phyloP scores from a whole-genome alignment of 2,888 invertebrate genomes.

The Scaptomyza tumidula region DNA sequence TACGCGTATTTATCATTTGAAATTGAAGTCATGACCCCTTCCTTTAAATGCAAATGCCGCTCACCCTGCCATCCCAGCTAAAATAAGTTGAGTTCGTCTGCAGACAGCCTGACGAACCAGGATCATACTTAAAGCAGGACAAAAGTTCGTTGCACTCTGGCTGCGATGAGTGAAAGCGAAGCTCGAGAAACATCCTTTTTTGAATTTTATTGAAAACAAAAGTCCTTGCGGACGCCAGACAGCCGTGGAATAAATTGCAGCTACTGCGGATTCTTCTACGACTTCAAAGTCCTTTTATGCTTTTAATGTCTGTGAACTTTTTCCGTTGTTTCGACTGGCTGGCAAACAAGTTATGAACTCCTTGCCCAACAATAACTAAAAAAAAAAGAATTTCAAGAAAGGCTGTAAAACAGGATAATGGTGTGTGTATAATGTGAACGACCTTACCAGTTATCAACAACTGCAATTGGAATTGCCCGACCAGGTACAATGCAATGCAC shows the following conservation, averaged over 20 bases:
- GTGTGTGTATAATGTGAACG: constrained; percentile 64
- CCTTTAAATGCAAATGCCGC: constrained; percentile 41
- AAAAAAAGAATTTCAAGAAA: constrained; percentile 6
- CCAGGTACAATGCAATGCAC: constrained; percentile 37
- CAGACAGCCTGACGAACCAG: constrained; percentile 48
- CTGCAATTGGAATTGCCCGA: constrained; percentile 41
- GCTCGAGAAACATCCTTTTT: constrained; percentile 46
- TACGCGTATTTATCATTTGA: constrained; percentile 55
- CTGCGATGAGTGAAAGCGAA: constrained; percentile 12
- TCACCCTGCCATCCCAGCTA: constrained; percentile 10
- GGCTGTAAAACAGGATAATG: constrained; percentile 63
- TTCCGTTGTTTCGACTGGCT: constrained; percentile 57
- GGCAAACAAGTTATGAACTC: constrained; percentile 66
- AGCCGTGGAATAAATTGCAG: constrained; percentile 49
- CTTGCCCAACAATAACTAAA: constrained; percentile 20
- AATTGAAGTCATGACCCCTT: constrained; percentile 74
- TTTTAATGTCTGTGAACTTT: constrained; percentile 72
- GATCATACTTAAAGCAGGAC: constrained; percentile 43
- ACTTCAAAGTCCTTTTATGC: constrained; percentile 50
- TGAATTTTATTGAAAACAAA: constrained; percentile 54
- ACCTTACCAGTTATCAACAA: constrained; percentile 64
- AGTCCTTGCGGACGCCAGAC: constrained; percentile 56
- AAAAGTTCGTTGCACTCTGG: constrained; percentile 70
- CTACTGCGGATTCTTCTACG: constrained; percentile 27
- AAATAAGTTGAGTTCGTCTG: constrained; percentile 18